Evolutionary conservation across 2,888 invertebrate species (phyloP), one percentile per base, ranked within the genome.

Genomic region (Catocala nupta): DNA sequence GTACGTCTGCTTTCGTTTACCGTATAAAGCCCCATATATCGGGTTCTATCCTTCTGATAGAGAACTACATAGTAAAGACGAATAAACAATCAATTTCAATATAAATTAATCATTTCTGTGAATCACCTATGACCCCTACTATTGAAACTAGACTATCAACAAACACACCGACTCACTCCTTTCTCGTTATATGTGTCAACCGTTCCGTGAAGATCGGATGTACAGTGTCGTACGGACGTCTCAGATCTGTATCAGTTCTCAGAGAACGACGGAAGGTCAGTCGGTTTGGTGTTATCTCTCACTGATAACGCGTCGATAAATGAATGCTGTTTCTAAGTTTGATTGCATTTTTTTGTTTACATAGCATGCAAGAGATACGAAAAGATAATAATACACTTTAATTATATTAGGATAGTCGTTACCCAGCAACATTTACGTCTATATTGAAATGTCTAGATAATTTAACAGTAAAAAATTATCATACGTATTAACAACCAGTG

Each of bases 171-270:
- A 47, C 55, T 55, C 8, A 44, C 49, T 62, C 64, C 68, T 54
- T 49, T 55, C 52, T 54, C 6, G 33, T 52, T 45, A 59, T 34
- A 58, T 61, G 51, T 66, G 54, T 55, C 54, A 63, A 55, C 51
- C 33, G 61, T 88, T 88, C 87, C 64, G 34, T 81, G 86, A 87
- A 89, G 66, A 45, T 83, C 77, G 86, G 85, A 86, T 81, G 78
- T 62, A 78, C 77, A 83, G 83, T 84, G 81, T 65, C 65, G 10
- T 52, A 55, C 55, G 50, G 63, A 49, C 61, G 59, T 59, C 51
- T 55, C 34, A 50, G 57, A 51, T 52, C 42, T 9, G 62, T 87
- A 89, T 89, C 88, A 83, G 63, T 86, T 86, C 80, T 78, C 10
- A 64, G 82, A 86, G 82, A 70, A 59, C 68, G 66, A 48, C 63